phyloP scores from a whole-genome alignment of 2,113 vertebrate species.

The Rallus limicola region DNA sequence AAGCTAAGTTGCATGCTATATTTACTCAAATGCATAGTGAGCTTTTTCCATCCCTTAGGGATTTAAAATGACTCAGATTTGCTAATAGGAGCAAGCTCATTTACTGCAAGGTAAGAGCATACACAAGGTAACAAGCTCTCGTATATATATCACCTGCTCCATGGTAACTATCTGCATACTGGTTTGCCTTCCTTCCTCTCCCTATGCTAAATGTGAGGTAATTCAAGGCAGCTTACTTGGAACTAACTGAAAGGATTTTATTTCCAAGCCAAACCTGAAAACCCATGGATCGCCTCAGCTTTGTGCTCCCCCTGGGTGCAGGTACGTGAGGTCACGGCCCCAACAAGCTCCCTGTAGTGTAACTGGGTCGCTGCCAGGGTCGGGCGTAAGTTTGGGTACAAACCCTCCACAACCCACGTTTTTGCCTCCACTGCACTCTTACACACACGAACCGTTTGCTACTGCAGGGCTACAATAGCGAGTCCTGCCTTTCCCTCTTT shows the following conservation, averaged over 20 bases:
- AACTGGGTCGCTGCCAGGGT: background rate
- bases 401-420: background rate
- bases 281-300: background rate
- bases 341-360: background rate
- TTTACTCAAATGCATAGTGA: background rate
- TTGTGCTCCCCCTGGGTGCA: background rate
- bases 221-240: background rate
- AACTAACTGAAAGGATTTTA: background rate
- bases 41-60: background rate
- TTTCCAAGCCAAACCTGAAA: background rate
- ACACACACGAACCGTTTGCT: background rate
- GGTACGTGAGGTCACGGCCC: background rate
- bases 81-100: background rate
- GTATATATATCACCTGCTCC: background rate
- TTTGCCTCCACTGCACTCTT: slow-evolving; percentile 11
- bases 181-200: background rate
- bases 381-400: background rate
- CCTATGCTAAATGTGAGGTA: background rate
- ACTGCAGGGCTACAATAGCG: background rate
- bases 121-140: background rate
- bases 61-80: slow-evolving; percentile 17
- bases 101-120: background rate
- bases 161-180: background rate
- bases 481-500: background rate
- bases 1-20: background rate